A percentile compares a stretch with the other conserved stretches of the same genome.
phyloP scores from a whole-genome alignment of 2,888 invertebrate species.

The Tachina lurida region DNA sequence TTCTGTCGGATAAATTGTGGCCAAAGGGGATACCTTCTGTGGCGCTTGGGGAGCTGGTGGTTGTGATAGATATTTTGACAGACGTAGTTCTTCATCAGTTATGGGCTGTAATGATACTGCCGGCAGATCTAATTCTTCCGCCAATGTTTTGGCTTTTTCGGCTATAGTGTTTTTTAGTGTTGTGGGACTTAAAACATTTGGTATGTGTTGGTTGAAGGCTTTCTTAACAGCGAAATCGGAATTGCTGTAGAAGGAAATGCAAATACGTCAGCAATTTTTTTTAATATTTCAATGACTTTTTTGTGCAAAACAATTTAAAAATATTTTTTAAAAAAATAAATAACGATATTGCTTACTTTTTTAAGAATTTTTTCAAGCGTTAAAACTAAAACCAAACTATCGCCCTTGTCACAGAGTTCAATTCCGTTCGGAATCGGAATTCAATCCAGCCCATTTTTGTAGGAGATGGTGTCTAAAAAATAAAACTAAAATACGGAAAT shows the following conservation, averaged over 20 bases:
- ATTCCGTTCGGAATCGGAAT: no score
- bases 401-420: no score
- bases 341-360: no score
- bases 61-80: constrained; percentile 71
- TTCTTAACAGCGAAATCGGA: constrained; percentile 67
- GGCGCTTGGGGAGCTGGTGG: constrained; percentile 63
- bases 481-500: no score
- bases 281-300: background rate
- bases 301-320: no score
- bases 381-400: no score
- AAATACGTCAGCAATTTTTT: background rate
- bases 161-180: constrained; percentile 88
- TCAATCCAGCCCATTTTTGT: no score
- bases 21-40: constrained; percentile 57
- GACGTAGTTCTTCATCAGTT: constrained; percentile 75
- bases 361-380: no score
- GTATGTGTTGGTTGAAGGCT: constrained; percentile 80
- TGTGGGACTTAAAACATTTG: constrained; percentile 86
- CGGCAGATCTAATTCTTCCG: constrained; percentile 77
- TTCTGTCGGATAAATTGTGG: constrained; percentile 68
- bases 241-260: constrained; percentile 4
- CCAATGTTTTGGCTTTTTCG: constrained; percentile 87
- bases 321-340: no score
- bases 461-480: no score
- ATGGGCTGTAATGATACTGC: constrained; percentile 77